Evolutionary conservation across 2,797 vertebrate genomes (phyloP).

Genomic region (Halcyon smyrnensis): DNA sequence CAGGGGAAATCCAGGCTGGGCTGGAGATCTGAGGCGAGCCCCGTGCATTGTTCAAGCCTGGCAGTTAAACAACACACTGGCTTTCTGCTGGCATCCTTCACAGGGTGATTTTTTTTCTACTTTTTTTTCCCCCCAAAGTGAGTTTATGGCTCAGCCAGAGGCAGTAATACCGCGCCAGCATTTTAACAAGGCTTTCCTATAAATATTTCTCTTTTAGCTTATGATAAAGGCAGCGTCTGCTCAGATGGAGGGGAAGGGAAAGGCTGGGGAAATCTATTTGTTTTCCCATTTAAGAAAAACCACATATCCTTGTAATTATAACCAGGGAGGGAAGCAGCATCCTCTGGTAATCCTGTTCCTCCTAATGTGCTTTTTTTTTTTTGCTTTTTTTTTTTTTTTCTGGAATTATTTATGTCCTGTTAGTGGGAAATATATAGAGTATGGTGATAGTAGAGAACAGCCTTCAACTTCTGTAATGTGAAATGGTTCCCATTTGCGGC

Average conservation of each 20-base stretch:
- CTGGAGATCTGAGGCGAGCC: constrained; percentile 11
- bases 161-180: neutral
- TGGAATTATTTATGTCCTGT: constrained; percentile 47
- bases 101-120: neutral
- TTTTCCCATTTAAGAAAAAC: constrained; percentile 40
- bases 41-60: neutral
- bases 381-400: neutral
- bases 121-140: neutral
- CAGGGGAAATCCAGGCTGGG: constrained; percentile 23
- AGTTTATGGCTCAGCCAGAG: neutral
- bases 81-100: constrained; percentile 17
- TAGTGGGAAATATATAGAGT: constrained; percentile 14
- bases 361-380: neutral
- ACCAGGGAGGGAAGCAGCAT: constrained; percentile 26
- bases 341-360: neutral
- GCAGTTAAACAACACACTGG: neutral
- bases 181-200: constrained; percentile 39
- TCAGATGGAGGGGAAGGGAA: neutral
- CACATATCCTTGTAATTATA: constrained; percentile 10
- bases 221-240: neutral
- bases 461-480: neutral
- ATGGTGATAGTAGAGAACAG: constrained; percentile 20
- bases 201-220: constrained; percentile 52
- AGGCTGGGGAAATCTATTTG: constrained; percentile 29
- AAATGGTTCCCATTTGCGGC: constrained; percentile 35